Conservation (phyloP, 2,888 invertebrate genomes). For the Linyphia triangularis region DNA sequence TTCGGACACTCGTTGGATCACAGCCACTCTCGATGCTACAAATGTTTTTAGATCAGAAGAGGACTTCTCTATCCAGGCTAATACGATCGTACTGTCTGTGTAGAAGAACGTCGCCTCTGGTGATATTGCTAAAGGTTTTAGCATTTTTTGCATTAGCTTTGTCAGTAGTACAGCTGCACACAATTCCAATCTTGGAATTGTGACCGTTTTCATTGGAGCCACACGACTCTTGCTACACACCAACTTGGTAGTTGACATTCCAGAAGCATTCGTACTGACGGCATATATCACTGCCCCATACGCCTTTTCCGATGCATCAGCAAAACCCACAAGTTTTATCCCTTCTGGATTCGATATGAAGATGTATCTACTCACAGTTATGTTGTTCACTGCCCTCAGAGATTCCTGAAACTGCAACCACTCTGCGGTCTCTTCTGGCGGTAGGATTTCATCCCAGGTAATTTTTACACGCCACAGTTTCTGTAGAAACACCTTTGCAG, state of each 20-base stretch:
- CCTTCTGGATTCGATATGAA: neutral
- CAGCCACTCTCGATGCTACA: slow-evolving; percentile 1
- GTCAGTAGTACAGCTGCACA: neutral
- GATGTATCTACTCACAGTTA: neutral
- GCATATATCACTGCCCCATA: neutral
- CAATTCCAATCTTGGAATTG: neutral
- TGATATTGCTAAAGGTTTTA: neutral
- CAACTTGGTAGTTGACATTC: neutral
- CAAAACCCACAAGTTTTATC: neutral
- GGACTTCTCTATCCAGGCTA: slow-evolving; percentile 10
- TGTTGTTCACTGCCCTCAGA: neutral
- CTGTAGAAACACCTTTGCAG: slow-evolving; percentile 24
- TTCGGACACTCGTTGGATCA: neutral
- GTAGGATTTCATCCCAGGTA: neutral
- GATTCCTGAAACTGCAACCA: neutral
- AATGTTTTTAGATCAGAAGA: slow-evolving; percentile 6
- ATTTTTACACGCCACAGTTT: slow-evolving; percentile 15
- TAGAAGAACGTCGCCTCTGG: neutral
- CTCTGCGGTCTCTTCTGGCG: neutral
- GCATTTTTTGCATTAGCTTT: neutral
- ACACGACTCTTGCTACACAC: neutral
- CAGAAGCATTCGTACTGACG: neutral
- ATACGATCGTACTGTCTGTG: slow-evolving; percentile 8
- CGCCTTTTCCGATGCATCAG: neutral
- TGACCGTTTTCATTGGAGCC: neutral